phyloP scores from a whole-genome alignment of 2,888 invertebrate genomes.

The Campopleginae sp. region DNA sequence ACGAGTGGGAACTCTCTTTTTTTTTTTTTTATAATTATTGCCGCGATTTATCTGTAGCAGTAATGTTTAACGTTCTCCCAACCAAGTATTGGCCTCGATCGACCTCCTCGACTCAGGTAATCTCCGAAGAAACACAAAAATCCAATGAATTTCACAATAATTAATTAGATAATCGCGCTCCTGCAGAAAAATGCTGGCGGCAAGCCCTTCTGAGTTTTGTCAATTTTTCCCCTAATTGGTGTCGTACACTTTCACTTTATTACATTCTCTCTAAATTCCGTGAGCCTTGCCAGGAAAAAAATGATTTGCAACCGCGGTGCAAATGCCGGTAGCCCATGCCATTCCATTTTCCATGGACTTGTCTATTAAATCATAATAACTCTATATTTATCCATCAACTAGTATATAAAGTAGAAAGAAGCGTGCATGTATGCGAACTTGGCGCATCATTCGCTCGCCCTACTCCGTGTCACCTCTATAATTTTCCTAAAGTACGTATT shows the following conservation, averaged over 20 bases:
- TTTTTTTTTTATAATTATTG: neutral
- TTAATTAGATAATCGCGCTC: neutral
- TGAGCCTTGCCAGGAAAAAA: conserved; percentile 2
- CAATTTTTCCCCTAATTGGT: neutral
- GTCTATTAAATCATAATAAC: conserved; percentile 6
- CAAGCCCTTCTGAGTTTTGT: neutral
- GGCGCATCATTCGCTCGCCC: conserved; percentile 59
- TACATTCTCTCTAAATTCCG: neutral
- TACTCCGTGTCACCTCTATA: conserved; percentile 52
- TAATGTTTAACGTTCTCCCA: neutral
- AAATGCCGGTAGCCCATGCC: neutral
- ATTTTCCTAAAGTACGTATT: conserved; percentile 62
- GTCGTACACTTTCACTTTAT: neutral
- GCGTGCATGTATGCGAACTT: conserved; percentile 27
- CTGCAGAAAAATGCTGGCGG: neutral
- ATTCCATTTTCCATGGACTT: neutral
- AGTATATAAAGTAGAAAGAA: neutral
- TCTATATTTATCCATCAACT: neutral
- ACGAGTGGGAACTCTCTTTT: neutral
- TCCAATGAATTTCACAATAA: neutral
- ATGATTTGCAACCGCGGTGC: neutral
- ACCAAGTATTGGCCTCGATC: no score
- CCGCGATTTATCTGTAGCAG: neutral
- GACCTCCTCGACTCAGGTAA: no score
- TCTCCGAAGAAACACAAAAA: neutral